Base-by-base conservation (phyloP, 2,797 vertebrate genomes). In the Tiaroga cobitis region DNA sequence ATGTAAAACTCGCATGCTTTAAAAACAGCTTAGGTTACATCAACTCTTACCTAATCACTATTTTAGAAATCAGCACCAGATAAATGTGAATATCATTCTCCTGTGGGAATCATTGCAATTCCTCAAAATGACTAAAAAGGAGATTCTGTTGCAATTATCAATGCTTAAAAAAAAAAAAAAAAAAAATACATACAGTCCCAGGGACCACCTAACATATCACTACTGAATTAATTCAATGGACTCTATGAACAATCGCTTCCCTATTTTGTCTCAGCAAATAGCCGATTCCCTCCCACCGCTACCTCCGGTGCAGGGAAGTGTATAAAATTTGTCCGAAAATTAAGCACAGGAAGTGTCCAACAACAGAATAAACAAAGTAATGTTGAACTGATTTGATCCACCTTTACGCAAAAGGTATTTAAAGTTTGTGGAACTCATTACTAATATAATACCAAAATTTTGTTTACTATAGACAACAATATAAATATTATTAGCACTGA, bases 41-140 rank as follows among this genome's bases (percentile, higher is more conserved):
- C 18, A 43, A 32, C 26, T 73, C 11, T 72, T 61, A 61, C 39
- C 69, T 49, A 75, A 83, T 63, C 21, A 46, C 37, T 43, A 61
- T 82, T 82, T 61, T 74, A 65, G 65, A 65, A 75, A 83, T 74
- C 59, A 83, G 21, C 29, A 83, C 15, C 24, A 29, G 70, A 65
- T 18, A 61, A 5, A 49, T 49, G 16, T 13, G 41, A 75, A 83
- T 67, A 80, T 74, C 49, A 41, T 81, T 32, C 34, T 81, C 29
- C 29, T 34, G 61, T 68, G 61, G 26, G 18, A 49, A 67, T 32
- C 29, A 65, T 5, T n/a, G 4, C 81, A 63, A 43, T 10, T 78
- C 37, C 15, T 37, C 54, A 37, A 37, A 43, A 49, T 65, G 16
- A 32, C 61, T 16, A 29, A 65, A 65, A 65, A 65, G 13, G 15